Conservation (phyloP, 2,113 vertebrate species). For the Anhinga rufa region DNA sequence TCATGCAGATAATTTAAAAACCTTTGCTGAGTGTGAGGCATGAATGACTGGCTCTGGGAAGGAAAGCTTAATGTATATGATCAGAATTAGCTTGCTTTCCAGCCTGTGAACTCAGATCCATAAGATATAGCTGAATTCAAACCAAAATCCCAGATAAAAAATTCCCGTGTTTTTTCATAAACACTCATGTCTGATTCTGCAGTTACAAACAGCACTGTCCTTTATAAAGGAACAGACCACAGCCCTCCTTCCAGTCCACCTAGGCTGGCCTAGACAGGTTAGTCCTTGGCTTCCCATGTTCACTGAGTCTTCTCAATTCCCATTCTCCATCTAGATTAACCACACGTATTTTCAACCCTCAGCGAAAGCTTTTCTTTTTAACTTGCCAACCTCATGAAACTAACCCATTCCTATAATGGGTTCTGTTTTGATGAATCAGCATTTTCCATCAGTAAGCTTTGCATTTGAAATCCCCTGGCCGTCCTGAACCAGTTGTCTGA, state of each 20-base stretch:
- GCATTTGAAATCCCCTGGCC: background rate
- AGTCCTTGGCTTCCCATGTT: background rate
- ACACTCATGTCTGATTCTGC: background rate
- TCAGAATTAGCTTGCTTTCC: background rate
- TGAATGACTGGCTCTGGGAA: background rate
- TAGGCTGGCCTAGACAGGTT: background rate
- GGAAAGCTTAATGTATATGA: background rate
- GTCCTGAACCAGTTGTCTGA: background rate
- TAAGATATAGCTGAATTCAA: background rate
- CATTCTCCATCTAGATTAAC: background rate
- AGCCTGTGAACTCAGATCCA: background rate
- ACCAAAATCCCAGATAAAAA: background rate
- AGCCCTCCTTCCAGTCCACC: background rate
- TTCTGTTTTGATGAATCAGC: background rate
- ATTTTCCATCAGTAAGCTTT: background rate
- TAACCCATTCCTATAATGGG: background rate
- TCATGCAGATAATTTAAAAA: background rate
- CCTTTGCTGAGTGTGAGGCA: background rate
- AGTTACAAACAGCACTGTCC: background rate
- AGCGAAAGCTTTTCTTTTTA: background rate
- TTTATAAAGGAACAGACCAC: background rate
- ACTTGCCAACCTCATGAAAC: background rate
- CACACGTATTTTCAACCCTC: rapidly evolving
- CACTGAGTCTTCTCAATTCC: background rate
- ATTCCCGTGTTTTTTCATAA: background rate